Evolutionary conservation across 2,888 invertebrate genomes (phyloP).

Genomic region (Pecten maximus): DNA sequence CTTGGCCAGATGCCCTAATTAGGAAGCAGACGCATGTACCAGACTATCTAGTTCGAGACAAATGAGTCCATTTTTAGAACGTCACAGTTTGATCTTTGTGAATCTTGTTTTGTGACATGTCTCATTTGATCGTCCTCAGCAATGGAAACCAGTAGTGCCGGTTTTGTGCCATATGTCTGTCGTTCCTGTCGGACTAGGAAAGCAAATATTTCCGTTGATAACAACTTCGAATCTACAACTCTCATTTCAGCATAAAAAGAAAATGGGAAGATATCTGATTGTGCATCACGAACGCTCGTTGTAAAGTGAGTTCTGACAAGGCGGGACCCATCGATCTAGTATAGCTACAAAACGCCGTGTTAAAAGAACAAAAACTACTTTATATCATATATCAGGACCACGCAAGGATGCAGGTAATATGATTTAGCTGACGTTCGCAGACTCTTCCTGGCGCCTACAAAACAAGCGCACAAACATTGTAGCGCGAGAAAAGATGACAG

Average conservation of each 20-base stretch:
- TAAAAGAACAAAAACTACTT: background rate
- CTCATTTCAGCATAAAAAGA: background rate
- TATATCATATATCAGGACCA: conserved; percentile 5
- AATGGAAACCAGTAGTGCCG: background rate
- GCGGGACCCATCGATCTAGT: background rate
- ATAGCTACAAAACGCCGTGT: background rate
- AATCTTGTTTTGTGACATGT: background rate
- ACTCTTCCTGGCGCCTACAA: background rate
- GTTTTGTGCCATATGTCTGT: background rate
- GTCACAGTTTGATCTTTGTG: background rate
- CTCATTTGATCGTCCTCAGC: background rate
- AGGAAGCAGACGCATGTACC: too few species aligned
- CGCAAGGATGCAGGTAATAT: conserved; percentile 8
- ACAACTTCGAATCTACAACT: background rate
- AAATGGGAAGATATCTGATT: background rate
- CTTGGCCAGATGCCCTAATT: background rate
- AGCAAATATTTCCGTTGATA: background rate
- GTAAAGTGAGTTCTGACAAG: background rate
- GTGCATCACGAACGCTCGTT: background rate
- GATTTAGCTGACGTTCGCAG: background rate
- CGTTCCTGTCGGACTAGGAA: background rate
- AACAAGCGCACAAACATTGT: background rate
- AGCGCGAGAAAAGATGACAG: background rate
- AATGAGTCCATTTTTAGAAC: background rate
- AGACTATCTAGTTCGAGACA: background rate